Evolutionary conservation across 1,140 invertebrate species (phyloP), one percentile per base, ranked within the genome.

Genomic region (Drosophila sp.): DNA sequence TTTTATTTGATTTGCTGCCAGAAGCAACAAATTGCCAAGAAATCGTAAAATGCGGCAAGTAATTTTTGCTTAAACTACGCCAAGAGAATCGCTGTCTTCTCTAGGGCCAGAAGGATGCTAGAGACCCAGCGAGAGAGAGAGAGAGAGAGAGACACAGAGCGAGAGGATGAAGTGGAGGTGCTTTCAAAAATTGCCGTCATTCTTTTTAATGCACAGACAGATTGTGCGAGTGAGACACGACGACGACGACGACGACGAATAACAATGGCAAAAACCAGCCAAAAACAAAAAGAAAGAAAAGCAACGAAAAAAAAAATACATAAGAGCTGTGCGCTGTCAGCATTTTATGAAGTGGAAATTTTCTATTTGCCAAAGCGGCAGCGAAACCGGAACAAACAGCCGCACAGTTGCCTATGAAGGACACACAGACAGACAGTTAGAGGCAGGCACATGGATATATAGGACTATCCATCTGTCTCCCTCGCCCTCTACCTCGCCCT

Each of bases 341-440:
- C 80, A 80, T 85, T 83, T 83, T 79, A 84, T 78, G 77, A 90
- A 89, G 80, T 78, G 73, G 78, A 81, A 87, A 83, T 90, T 92
- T 86, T 81, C 80, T 90, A 92, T 83, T 87, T 87, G 80, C 80
- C 73, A 78, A 80, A 87, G 72, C 83, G 76, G 66, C 75, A 67
- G 70, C 80, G 67, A 89, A 89, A 80, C 80, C 84, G 73, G 84
- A 87, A 84, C 84, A 84, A 87, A 89, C 83, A 80, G 76, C 55
- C 64, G 58, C 75, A 61, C 54, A 68, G 60, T 61, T 41, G 27
- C 38, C 60, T 47, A 62, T 57, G 27, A 68, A 55, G 35, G 27
- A 30, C 63, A 64, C 38, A 56, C 17, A 40, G 47, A 35, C 10
- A 33, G 25, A 44, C 7, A 41, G 17, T 38, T 32, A 64, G 44